Conservation (phyloP, 2,888 invertebrate species). For the Ophion ellenae region DNA sequence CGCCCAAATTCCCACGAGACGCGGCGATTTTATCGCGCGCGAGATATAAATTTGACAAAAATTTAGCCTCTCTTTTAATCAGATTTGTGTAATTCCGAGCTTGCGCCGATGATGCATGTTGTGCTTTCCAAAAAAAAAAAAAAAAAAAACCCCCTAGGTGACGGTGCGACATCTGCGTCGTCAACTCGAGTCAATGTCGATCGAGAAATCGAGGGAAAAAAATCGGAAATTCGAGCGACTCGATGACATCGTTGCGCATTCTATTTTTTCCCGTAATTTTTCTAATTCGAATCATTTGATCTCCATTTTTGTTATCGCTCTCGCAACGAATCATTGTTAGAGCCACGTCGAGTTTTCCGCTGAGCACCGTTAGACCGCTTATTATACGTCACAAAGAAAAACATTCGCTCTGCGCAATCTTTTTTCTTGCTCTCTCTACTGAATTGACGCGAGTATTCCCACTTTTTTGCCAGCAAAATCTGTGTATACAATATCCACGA, state of each 20-base stretch:
- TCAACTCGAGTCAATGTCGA: conserved; percentile 73
- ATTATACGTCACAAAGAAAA: conserved; percentile 68
- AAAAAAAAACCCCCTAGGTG: conserved; percentile 77
- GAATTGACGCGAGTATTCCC: neutral
- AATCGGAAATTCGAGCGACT: conserved; percentile 68
- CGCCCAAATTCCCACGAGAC: conserved; percentile 52
- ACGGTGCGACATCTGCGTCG: conserved; percentile 79
- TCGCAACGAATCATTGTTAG: conserved; percentile 66
- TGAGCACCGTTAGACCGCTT: conserved; percentile 78
- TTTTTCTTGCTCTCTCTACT: neutral
- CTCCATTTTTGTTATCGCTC: conserved; percentile 52
- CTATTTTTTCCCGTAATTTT: neutral
- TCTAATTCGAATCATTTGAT: conserved; percentile 51
- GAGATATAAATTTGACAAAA: neutral
- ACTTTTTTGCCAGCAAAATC: neutral
- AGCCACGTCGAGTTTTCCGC: conserved; percentile 77
- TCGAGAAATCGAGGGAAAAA: conserved; percentile 48
- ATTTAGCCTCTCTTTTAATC: conserved; percentile 38
- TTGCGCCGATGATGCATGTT: conserved; percentile 84
- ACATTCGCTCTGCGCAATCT: conserved; percentile 37
- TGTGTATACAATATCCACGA: neutral
- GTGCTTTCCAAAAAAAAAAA: conserved; percentile 80
- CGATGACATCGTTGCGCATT: conserved; percentile 32
- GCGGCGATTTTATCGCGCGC: conserved; percentile 14
- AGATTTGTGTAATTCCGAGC: conserved; percentile 78